phyloP scores from a whole-genome alignment of 1,140 invertebrate genomes.

The Alviniconcha marisindica region DNA sequence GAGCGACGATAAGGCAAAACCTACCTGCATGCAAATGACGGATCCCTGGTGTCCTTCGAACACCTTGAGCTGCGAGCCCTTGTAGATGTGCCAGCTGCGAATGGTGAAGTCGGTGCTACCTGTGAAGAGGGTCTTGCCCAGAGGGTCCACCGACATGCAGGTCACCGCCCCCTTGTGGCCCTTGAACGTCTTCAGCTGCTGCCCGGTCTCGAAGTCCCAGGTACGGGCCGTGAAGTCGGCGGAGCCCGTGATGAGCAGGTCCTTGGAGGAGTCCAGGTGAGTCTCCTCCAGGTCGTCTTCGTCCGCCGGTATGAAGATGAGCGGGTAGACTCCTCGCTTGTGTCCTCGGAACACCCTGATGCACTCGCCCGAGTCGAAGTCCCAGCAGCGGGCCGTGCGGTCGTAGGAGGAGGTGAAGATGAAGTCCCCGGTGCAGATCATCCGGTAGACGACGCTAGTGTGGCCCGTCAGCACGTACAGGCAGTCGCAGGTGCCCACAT shows the following conservation, averaged over 20 bases:
- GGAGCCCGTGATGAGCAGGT: slow-evolving; percentile 78
- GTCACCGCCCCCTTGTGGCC: slow-evolving; percentile 78
- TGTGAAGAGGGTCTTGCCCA: slow-evolving; percentile 76
- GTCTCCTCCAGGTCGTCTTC: slow-evolving; percentile 67
- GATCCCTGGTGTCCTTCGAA: slow-evolving; percentile 78
- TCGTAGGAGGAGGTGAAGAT: slow-evolving; percentile 79
- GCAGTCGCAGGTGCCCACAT: slow-evolving; percentile 78
- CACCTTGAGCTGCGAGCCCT: slow-evolving; percentile 73
- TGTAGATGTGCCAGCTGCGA: slow-evolving; percentile 77
- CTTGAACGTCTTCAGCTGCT: slow-evolving; percentile 75
- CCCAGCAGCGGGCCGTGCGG: slow-evolving; percentile 78
- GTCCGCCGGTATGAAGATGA: slow-evolving; percentile 78
- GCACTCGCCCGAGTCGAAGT: slow-evolving; percentile 77
- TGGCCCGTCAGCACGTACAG: slow-evolving; percentile 77
- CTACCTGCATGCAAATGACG: slow-evolving; percentile 78
- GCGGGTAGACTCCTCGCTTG: slow-evolving; percentile 78
- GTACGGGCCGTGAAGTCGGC: slow-evolving; percentile 77
- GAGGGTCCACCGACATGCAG: slow-evolving; percentile 76
- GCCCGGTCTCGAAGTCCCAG: slow-evolving; percentile 78
- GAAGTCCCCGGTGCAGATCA: slow-evolving; percentile 79
- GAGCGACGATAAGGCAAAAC: too few species aligned
- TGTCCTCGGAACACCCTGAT: slow-evolving; percentile 77
- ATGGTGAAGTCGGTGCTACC: slow-evolving; percentile 77
- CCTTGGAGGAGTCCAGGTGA: slow-evolving; percentile 70
- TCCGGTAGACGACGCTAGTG: slow-evolving; percentile 76